Conservation (phyloP, 2,113 vertebrate species). For the Mirounga angustirostris region DNA sequence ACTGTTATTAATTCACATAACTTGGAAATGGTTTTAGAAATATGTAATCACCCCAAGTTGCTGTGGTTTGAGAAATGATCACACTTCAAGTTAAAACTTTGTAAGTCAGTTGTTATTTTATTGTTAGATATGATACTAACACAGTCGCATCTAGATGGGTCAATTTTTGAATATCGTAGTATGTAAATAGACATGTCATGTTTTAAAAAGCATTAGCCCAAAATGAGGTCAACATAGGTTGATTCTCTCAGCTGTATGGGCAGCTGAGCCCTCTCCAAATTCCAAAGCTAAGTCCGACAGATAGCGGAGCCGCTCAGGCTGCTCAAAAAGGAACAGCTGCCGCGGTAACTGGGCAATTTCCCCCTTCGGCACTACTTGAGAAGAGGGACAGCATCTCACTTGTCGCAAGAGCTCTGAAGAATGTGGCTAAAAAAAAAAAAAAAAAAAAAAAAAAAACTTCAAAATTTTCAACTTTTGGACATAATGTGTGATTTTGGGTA, state of each 20-base stretch:
- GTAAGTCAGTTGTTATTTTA: background rate
- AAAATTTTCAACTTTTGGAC: background rate
- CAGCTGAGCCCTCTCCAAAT: slow-evolving; percentile 35
- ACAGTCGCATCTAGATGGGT: background rate
- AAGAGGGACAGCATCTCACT: background rate
- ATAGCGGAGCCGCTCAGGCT: background rate
- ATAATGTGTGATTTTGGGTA: background rate
- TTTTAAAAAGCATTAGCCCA: background rate
- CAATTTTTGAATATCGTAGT: background rate
- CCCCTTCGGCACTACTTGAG: background rate
- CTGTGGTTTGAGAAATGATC: background rate
- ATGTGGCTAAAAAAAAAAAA: background rate
- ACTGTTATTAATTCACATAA: background rate
- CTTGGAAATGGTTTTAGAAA: slow-evolving; percentile 14
- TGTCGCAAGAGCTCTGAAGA: background rate
- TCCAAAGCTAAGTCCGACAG: background rate
- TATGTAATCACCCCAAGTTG: background rate
- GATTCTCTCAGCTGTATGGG: background rate
- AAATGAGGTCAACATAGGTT: slow-evolving; percentile 53
- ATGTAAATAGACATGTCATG: background rate
- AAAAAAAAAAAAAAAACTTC: background rate
- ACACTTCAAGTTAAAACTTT: background rate
- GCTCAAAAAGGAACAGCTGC: background rate
- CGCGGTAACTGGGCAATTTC: background rate
- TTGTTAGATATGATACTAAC: background rate